A percentile compares a stretch with the other conserved stretches of the same genome.
phyloP scores from a whole-genome alignment of 1,140 invertebrate genomes.

The Lysiphlebus fabarum region DNA sequence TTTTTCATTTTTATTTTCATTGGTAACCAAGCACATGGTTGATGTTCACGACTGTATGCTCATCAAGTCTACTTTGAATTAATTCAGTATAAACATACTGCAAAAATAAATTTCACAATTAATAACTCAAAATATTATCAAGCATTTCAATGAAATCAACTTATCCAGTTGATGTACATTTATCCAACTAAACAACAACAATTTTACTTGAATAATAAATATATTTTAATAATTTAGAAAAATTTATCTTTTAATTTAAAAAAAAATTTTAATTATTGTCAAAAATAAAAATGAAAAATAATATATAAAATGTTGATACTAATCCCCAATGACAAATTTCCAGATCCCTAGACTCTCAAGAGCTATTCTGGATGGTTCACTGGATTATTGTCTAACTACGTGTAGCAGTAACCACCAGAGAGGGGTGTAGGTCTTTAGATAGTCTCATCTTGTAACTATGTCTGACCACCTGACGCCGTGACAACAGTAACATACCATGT shows the following conservation, averaged over 20 bases:
- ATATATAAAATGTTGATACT: neutral
- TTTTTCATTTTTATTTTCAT: constrained; percentile 3
- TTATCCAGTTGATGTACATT: too few species aligned
- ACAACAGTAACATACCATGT: constrained; percentile 17
- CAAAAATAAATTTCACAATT: too few species aligned
- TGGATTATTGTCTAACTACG: constrained; percentile 23
- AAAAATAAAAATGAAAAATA: neutral
- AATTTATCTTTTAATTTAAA: too few species aligned
- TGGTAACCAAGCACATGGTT: constrained; percentile 18
- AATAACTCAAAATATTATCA: too few species aligned
- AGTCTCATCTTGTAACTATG: constrained; percentile 8
- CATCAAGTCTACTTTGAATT: too few species aligned
- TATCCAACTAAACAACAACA: too few species aligned
- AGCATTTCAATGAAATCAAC: too few species aligned
- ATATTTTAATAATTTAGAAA: too few species aligned
- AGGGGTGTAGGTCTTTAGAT: neutral
- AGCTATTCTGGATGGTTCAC: constrained; percentile 4
- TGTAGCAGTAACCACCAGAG: constrained; percentile 16
- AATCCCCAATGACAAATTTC: neutral
- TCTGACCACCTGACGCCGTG: constrained; percentile 24
- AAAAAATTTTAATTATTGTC: neutral
- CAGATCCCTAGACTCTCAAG: neutral
- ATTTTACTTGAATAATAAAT: too few species aligned
- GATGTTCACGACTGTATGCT: constrained; percentile 13
- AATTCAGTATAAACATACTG: too few species aligned